Conservation (phyloP, 2,888 invertebrate species). For the Tolmerus cingulatus region DNA sequence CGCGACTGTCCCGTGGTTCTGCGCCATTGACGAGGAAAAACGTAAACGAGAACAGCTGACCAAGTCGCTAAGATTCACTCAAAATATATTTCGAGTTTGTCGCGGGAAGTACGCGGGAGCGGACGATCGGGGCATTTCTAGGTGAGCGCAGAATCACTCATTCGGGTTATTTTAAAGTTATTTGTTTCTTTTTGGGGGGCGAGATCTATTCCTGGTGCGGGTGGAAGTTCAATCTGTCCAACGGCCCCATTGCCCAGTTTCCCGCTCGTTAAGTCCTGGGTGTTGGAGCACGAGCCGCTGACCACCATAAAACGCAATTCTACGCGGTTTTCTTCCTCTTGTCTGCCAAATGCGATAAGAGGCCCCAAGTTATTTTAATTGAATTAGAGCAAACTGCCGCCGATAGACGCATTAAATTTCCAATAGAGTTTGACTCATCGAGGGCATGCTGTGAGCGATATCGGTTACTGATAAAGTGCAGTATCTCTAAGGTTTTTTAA, state of each 20-base stretch:
- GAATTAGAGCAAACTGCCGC: background rate
- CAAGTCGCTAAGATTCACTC: background rate
- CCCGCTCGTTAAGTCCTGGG: background rate
- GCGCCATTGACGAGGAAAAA: background rate
- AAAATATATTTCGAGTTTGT: background rate
- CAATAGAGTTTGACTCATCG: background rate
- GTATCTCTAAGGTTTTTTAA: background rate
- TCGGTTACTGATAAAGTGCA: background rate
- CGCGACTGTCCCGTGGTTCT: background rate
- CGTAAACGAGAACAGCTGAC: constrained; percentile 28
- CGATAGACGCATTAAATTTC: background rate
- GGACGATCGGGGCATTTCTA: background rate
- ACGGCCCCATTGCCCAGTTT: background rate
- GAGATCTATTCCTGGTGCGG: background rate
- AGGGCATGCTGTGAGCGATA: background rate
- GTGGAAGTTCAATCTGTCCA: constrained; percentile 6
- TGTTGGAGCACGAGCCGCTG: background rate
- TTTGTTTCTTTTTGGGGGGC: background rate
- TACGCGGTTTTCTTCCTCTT: background rate
- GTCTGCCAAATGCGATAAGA: background rate
- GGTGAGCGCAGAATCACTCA: background rate
- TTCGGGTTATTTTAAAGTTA: background rate
- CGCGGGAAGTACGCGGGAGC: background rate
- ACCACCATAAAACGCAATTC: background rate
- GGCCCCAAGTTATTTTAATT: background rate